Evolutionary conservation across 2,797 vertebrate species (phyloP).

Genomic region (Gymnodraco acuticeps): DNA sequence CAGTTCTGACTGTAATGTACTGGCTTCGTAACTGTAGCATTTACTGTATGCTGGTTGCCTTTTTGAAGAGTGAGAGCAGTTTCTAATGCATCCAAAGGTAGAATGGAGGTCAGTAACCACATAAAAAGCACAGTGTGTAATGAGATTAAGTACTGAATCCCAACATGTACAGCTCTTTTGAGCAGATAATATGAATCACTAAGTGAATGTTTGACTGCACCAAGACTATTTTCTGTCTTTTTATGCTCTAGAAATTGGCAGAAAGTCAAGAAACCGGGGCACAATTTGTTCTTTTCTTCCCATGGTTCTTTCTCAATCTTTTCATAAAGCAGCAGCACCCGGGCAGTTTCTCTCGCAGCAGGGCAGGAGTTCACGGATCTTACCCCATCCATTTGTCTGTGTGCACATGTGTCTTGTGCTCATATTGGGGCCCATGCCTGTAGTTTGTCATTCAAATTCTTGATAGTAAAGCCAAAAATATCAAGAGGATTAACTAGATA

Average conservation of each 20-base stretch:
- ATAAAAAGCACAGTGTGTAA: slow-evolving; percentile 54
- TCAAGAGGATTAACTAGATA: slow-evolving; percentile 59
- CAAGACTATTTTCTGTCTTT: slow-evolving; percentile 44
- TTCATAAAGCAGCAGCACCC: slow-evolving; percentile 51
- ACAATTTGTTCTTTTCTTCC: slow-evolving; percentile 71
- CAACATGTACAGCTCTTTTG: slow-evolving; percentile 30
- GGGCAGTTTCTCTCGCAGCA: slow-evolving; percentile 57
- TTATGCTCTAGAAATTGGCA: slow-evolving; percentile 56
- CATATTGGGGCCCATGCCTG: slow-evolving; percentile 29
- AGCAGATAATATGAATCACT: slow-evolving; percentile 65
- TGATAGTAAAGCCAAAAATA: slow-evolving; percentile 53
- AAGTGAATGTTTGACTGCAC: slow-evolving; percentile 62
- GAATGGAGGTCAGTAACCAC: slow-evolving; percentile 53
- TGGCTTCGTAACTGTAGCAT: slow-evolving; percentile 17
- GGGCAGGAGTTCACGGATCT: slow-evolving; percentile 51
- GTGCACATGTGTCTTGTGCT: slow-evolving; percentile 22
- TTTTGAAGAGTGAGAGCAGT: slow-evolving; percentile 30
- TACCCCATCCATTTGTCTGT: slow-evolving; percentile 50
- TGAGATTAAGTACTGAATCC: slow-evolving; percentile 63
- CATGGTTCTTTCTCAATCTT: slow-evolving; percentile 46
- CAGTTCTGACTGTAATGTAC: not conserved
- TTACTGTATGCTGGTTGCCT: slow-evolving; percentile 16
- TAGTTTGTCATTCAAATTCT: slow-evolving; percentile 62
- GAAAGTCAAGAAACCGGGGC: slow-evolving; percentile 65
- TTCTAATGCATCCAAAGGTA: slow-evolving; percentile 49